Evolutionary conservation across 2,797 vertebrate genomes (phyloP), one percentile per base, ranked within the genome.

Genomic region (Spea hammondii): DNA sequence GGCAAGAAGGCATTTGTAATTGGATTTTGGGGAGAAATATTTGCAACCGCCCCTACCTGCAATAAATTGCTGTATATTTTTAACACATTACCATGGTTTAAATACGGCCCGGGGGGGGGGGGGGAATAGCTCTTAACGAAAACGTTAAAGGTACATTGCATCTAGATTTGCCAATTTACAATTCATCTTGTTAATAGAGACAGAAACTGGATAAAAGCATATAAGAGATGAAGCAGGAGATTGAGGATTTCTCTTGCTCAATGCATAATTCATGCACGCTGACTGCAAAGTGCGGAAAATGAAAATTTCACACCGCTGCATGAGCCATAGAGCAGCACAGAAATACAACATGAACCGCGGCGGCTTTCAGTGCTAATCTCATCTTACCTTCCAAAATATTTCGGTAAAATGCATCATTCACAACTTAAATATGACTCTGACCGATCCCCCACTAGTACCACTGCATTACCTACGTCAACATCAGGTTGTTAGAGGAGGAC

Each of bases 111-210:
- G 32, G 32, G 32, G 3, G 32, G 32, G 32, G 32, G 32, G 32
- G 32, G 3, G 32, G 32, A 2, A 91, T 94, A 94, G 95, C 92
- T 90, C 91, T 93, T 95, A 96, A 96, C 93, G 94, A 94, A 94
- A 93, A 96, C 95, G 94, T 96, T 95, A 91, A 92, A 88, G 85
- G 90, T 89, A 89, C 93, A 95, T 94, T 93, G 92, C 92, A 93
- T 95, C 93, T 88, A 90, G 96, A 95, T 94, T 92, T 93, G 91
- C 91, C 93, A 91, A 93, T 96, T 93, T 92, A 90, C 94, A 95
- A 95, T 97, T 98, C 95, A 97, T 99, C 96, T 96, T 95, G 86
- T 93, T 98, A 97, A 99, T 98, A 99, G 96, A 99, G 97, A 99
- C 91, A 96, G 95, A 97, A 98, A 91, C 94, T 92, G 92, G 87